Base-by-base conservation (phyloP, 2,797 vertebrate genomes). In the Todus mexicanus region DNA sequence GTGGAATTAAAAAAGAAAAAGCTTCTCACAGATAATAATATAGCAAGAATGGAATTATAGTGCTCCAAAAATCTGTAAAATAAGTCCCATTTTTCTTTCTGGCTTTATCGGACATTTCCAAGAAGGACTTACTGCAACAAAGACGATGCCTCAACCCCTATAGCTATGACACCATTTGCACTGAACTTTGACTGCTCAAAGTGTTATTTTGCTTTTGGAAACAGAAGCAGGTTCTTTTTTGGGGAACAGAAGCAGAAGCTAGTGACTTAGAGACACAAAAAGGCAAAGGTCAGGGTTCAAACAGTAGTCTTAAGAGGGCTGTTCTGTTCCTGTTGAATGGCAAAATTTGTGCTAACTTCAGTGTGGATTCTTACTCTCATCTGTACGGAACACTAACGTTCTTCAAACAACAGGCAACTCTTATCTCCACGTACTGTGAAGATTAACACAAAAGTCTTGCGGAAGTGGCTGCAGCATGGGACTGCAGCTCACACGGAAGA, bases 1-100 rank as follows among this genome's bases (percentile, higher is more conserved):
- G 65, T 38, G 33, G 73, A 89, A 95, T 87, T 84, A 65, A 51
- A 90, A 82, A 76, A 88, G 45, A 71, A 82, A 87, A 85, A 50
- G 73, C 54, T 57, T 87, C 84, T 84, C 61, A 50, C 21, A 83
- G 72, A 85, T 72, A 92, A 77, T 47, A 87, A 63, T 76, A 53
- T 65, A 87, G 63, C 35, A 75, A 71, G 63, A 89, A 85, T 75
- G 29, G 57, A 93, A 89, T 60, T 80, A 65, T 9, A 83, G 37
- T 31, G 37, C 59, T 80, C 54, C 78, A 90, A 84, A 87, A 71
- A 71, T n/a, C 8, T 21, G 72, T 89, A 33, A 74, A 90, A 56
- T 26, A 60, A 70, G 42, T 87, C 6, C 22, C 11, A n/a, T 80
- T 89, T n/a, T 89, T 82, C 42, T 45, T 77, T 82, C 63, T 80